phyloP scores from a whole-genome alignment of 2,888 invertebrate species.

The Pyrochroa serraticornis region DNA sequence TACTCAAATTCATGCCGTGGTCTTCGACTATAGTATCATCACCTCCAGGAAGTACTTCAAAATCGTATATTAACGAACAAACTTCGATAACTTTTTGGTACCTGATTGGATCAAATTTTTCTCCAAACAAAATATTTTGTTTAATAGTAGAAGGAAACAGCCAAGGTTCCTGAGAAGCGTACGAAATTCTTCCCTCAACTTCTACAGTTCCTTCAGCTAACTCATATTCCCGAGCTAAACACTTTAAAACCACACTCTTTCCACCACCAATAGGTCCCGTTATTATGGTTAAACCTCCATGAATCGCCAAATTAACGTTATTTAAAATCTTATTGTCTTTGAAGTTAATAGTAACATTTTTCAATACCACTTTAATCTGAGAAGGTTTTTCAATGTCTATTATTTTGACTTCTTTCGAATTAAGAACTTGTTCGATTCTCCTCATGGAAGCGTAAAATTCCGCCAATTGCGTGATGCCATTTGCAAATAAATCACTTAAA shows the following conservation, averaged over 20 bases:
- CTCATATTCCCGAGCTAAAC: conserved; percentile 66
- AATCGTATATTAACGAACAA: conserved; percentile 74
- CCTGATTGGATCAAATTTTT: conserved; percentile 68
- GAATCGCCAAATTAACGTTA: conserved; percentile 57
- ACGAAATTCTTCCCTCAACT: conserved; percentile 72
- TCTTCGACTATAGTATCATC: conserved; percentile 81
- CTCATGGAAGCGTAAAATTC: conserved; percentile 21
- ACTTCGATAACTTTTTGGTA: conserved; percentile 71
- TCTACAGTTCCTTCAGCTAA: conserved; percentile 66
- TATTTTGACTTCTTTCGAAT: conserved; percentile 55
- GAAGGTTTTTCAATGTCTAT: conserved; percentile 4
- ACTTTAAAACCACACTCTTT: conserved; percentile 60
- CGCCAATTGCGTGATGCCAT: conserved; percentile 15
- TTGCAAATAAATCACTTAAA: conserved; percentile 16
- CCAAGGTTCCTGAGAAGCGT: conserved; percentile 88
- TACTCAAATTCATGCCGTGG: conserved; percentile 73
- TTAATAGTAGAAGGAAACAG: conserved; percentile 78
- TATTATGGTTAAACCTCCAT: conserved; percentile 60
- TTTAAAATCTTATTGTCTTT: conserved; percentile 51
- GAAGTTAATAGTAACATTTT: conserved; percentile 38
- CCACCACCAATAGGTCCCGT: conserved; percentile 72
- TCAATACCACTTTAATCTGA: conserved; percentile 34
- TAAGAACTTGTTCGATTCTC: conserved; percentile 59
- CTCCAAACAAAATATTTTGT: conserved; percentile 91
- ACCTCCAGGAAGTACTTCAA: conserved; percentile 74